Percentiles rank a stretch among this genome's conserved stretches.
Conservation (phyloP, 2,113 vertebrate genomes). For the Catagonus wagneri region DNA sequence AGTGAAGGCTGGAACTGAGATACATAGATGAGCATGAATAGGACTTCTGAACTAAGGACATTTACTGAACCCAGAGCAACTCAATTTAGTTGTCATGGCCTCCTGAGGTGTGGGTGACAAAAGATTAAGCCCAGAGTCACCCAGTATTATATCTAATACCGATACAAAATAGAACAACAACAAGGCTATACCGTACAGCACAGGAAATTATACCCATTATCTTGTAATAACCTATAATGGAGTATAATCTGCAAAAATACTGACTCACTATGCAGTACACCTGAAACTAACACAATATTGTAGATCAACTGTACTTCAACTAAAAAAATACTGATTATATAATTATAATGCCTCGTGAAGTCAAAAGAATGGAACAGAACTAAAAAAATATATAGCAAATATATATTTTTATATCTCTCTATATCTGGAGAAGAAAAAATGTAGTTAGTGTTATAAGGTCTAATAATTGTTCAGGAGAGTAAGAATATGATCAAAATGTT, state of each 20-base stretch:
- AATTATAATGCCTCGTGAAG: not conserved
- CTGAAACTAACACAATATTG: not conserved
- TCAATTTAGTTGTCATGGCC: not conserved
- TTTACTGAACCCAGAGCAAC: not conserved
- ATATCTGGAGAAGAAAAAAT: slow-evolving; percentile 2
- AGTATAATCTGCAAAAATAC: not conserved
- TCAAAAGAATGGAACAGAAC: not conserved
- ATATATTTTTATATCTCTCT: not conserved
- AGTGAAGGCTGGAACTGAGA: slow-evolving; percentile 5
- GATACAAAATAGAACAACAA: not conserved
- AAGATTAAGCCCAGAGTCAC: not conserved
- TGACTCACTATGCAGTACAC: not conserved
- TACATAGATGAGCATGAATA: not conserved
- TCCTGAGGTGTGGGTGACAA: not conserved
- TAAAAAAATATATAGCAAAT: not conserved
- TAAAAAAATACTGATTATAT: not conserved
- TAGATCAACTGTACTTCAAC: not conserved
- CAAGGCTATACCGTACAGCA: not conserved
- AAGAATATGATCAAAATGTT: slow-evolving; percentile 13
- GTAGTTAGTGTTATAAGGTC: not conserved
- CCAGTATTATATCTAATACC: not conserved
- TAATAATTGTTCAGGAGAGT: not conserved
- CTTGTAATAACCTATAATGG: not conserved
- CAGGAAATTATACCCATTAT: not conserved
- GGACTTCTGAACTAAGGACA: not conserved